Percentiles rank a stretch among this genome's conserved stretches.
phyloP scores from a whole-genome alignment of 1,140 invertebrate genomes.

The Eubasilissa regina region DNA sequence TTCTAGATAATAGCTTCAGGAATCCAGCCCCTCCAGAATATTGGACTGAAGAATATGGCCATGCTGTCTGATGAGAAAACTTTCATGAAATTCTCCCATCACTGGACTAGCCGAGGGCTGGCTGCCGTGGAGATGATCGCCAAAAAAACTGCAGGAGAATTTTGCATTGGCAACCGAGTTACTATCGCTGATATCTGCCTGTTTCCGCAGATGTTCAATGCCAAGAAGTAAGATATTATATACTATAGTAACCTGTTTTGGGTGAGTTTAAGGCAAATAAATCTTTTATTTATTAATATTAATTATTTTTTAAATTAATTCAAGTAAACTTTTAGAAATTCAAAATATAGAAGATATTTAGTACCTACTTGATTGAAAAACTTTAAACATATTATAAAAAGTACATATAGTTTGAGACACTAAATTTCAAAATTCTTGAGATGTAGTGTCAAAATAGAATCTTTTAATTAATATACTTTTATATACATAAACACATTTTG shows the following conservation, averaged over 20 bases:
- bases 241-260: too few species aligned
- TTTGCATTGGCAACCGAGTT: conserved; percentile 92
- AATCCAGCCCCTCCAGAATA: conserved; percentile 96
- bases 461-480: too few species aligned
- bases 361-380: too few species aligned
- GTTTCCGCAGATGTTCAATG: conserved; percentile 93
- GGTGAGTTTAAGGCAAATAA: not conserved
- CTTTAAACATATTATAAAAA: too few species aligned
- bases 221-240: conserved; percentile 73
- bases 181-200: conserved; percentile 95
- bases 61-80: conserved; percentile 82
- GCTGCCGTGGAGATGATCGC: conserved; percentile 88
- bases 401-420: too few species aligned
- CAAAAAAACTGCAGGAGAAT: conserved; percentile 87
- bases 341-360: too few species aligned
- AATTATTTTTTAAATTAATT: too few species aligned
- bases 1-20: conserved; percentile 89
- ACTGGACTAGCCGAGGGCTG: conserved; percentile 90
- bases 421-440: too few species aligned
- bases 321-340: too few species aligned
- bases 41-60: conserved; percentile 83
- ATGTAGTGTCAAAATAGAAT: too few species aligned
- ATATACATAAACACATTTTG: too few species aligned
- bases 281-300: conserved; percentile 3
- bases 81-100: conserved; percentile 87